Evolutionary conservation across 2,888 invertebrate genomes (phyloP).

Genomic region (Plebejus melissa): DNA sequence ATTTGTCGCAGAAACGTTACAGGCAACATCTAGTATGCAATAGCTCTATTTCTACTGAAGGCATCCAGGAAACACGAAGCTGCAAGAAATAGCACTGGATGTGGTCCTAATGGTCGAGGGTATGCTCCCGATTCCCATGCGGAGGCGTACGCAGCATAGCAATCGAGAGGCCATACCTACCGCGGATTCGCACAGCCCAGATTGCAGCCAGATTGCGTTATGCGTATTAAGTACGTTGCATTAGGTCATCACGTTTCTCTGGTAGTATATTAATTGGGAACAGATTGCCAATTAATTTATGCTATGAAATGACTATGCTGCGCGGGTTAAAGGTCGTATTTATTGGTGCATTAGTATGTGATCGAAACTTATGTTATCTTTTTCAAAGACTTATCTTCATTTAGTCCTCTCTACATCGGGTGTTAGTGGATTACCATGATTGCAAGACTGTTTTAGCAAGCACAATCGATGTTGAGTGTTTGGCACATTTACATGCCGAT

Average conservation of each 20-base stretch:
- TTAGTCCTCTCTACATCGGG: too few relatives aligned
- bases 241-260: conserved; percentile 25
- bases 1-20: too few relatives aligned
- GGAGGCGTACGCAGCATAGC: conserved; percentile 38
- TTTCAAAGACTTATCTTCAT: too few relatives aligned
- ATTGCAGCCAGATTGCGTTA: conserved; percentile 40
- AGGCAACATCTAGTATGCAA: too few relatives aligned
- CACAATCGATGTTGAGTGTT: too few relatives aligned
- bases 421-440: not conserved
- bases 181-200: conserved; percentile 57
- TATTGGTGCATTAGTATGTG: not conserved
- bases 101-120: conserved; percentile 33
- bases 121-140: conserved; percentile 41
- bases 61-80: not conserved
- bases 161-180: conserved; percentile 40
- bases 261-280: conserved; percentile 10
- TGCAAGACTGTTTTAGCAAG: not conserved
- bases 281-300: conserved; percentile 13
- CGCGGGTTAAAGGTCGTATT: not conserved
- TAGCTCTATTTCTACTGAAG: not conserved
- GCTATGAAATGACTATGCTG: conserved; percentile 12
- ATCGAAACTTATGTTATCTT: too few relatives aligned
- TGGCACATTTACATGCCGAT: too few relatives aligned
- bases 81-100: not conserved
- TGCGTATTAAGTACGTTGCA: not conserved